Evolutionary conservation across 2,797 vertebrate species (phyloP).

Genomic region (Erethizon dorsatum): DNA sequence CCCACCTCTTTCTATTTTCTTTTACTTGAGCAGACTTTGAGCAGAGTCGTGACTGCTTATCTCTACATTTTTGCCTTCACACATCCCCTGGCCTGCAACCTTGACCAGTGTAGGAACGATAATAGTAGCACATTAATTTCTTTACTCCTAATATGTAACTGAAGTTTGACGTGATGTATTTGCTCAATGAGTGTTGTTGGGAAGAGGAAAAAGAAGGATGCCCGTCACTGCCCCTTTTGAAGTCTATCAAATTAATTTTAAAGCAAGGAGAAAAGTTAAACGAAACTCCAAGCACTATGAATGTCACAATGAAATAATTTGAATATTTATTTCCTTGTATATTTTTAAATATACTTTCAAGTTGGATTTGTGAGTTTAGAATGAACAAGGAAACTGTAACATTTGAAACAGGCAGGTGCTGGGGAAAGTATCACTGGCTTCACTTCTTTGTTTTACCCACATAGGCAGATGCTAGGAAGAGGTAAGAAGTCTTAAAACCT

Average conservation of each 20-base stretch:
- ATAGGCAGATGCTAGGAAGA: background rate
- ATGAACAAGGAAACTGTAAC: background rate
- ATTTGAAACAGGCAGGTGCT: background rate
- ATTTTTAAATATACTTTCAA: background rate
- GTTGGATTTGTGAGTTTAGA: background rate
- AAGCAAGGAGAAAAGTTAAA: background rate
- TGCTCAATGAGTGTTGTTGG: background rate
- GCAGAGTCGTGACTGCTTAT: background rate
- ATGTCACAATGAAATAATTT: background rate
- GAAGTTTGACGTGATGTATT: background rate
- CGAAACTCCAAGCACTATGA: background rate
- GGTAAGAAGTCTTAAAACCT: background rate
- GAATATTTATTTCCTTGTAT: background rate
- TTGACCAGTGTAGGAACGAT: background rate
- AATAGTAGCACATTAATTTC: background rate
- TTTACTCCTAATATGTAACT: background rate
- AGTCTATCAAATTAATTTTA: background rate
- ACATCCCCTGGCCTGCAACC: background rate
- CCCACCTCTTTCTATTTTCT: background rate
- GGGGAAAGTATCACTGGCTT: background rate
- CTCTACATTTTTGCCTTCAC: background rate
- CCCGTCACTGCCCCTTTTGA: background rate
- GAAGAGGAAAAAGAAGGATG: background rate
- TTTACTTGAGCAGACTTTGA: background rate
- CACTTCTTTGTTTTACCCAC: background rate